Evolutionary conservation across 2,113 vertebrate genomes (phyloP).

Genomic region (Baryphthengus martii): DNA sequence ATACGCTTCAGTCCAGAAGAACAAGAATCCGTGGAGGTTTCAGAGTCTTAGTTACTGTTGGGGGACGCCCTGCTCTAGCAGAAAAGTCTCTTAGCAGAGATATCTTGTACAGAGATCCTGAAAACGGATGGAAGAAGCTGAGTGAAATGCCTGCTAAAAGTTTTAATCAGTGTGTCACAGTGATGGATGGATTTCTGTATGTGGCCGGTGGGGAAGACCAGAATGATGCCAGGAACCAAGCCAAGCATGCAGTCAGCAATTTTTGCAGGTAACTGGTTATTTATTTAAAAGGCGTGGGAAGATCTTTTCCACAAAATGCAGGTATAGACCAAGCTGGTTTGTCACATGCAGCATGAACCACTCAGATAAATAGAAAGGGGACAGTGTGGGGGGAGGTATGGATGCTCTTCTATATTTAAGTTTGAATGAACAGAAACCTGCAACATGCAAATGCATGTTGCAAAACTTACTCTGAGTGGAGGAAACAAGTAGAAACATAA

Average conservation of each 20-base stretch:
- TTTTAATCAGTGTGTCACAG: slow-evolving; percentile 96
- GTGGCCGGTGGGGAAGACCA: slow-evolving; percentile 98
- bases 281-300: neutral
- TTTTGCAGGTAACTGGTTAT: slow-evolving; percentile 90
- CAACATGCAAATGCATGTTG: too few relatives aligned
- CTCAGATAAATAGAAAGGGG: neutral
- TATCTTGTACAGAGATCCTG: slow-evolving; percentile 91
- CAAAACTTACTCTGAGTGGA: neutral
- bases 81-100: slow-evolving; percentile 99
- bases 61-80: slow-evolving; percentile 91
- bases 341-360: neutral
- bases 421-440: neutral
- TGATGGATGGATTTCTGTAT: slow-evolving; percentile 97
- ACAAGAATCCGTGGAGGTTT: slow-evolving; percentile 94
- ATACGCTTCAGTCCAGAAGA: slow-evolving; percentile 95
- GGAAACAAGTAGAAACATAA: neutral
- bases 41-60: slow-evolving; percentile 90
- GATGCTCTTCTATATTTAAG: neutral
- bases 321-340: neutral
- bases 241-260: slow-evolving; percentile 97
- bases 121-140: slow-evolving; percentile 93
- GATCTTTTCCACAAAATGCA: neutral
- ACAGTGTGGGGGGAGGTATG: neutral
- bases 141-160: slow-evolving; percentile 98
- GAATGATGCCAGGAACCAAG: slow-evolving; percentile 98